phyloP scores from a whole-genome alignment of 2,888 invertebrate genomes.

The Nineta flava region DNA sequence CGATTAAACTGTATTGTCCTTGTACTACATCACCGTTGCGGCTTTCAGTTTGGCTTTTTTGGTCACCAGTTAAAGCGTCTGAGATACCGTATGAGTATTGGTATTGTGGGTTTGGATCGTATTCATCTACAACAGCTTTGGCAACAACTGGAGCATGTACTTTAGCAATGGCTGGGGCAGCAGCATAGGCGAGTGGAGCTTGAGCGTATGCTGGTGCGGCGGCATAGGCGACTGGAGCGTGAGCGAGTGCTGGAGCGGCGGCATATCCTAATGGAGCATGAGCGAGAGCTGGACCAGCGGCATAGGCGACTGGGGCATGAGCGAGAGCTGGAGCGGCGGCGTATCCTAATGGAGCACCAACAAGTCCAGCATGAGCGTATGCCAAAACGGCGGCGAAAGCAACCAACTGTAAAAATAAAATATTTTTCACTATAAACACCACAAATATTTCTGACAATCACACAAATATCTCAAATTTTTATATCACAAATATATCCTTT shows the following conservation, averaged over 20 bases:
- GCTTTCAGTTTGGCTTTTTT: constrained; percentile 35
- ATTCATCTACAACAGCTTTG: constrained; percentile 23
- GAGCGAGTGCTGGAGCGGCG: neutral
- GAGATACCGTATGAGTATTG: constrained; percentile 37
- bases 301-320: neutral
- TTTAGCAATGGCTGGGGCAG: constrained; percentile 9
- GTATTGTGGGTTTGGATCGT: constrained; percentile 38
- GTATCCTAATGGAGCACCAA: neutral
- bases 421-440: neutral
- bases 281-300: constrained; percentile 9
- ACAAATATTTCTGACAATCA: too few species aligned
- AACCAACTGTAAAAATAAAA: constrained; percentile 14
- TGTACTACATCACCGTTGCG: constrained; percentile 37
- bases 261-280: constrained; percentile 5
- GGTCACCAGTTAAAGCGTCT: constrained; percentile 36
- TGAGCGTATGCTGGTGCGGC: neutral
- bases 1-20: constrained; percentile 35
- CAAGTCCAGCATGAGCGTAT: constrained; percentile 14
- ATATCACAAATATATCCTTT: too few species aligned
- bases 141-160: constrained; percentile 18
- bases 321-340: neutral
- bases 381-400: constrained; percentile 16
- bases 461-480: too few species aligned
- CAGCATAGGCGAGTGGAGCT: neutral
- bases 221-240: neutral